These are phyloP conservation scores for Albula glossodonta DNA, from an alignment of 2,113 vertebrate species.

Conservation along the genomic window DNA sequence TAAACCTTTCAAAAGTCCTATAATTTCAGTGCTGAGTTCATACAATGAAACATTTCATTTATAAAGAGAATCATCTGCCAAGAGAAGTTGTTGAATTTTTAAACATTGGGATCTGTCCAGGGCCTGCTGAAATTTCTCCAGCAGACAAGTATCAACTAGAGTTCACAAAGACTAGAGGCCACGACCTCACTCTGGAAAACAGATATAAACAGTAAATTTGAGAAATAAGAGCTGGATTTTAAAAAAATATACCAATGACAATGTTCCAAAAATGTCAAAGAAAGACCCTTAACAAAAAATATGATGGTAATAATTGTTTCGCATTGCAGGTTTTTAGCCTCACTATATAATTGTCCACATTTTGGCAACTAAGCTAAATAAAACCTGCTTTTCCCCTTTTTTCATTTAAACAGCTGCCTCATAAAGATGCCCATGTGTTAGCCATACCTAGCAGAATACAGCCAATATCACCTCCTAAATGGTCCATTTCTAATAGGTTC, in stretches of 20 bases:
- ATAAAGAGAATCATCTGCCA: slow-evolving; percentile 44
- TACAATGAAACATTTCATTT: slow-evolving; percentile 58
- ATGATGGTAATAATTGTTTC: not conserved
- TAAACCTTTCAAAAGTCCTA: slow-evolving; percentile 51
- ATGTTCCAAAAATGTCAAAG: not conserved
- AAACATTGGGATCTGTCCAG: slow-evolving; percentile 56
- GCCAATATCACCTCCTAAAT: slow-evolving; percentile 67
- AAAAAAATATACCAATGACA: slow-evolving; percentile 7
- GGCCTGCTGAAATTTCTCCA: slow-evolving; percentile 48
- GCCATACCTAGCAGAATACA: slow-evolving; percentile 50
- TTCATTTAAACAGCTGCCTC: slow-evolving; percentile 51
- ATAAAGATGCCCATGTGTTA: slow-evolving; percentile 65
- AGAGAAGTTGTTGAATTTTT: slow-evolving; percentile 54
- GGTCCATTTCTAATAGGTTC: slow-evolving; percentile 68
- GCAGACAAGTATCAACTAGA: slow-evolving; percentile 31
- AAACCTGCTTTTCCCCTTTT: slow-evolving; percentile 35
- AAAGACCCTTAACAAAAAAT: not conserved
- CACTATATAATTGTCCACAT: slow-evolving; percentile 12
- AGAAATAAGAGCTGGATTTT: not conserved
- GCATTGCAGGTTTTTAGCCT: not conserved
- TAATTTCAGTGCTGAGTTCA: slow-evolving; percentile 56
- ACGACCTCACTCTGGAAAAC: slow-evolving; percentile 32
- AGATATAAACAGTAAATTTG: slow-evolving; percentile 14
- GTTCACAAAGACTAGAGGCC: slow-evolving; percentile 26
- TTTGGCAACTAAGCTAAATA: slow-evolving; percentile 37